Percentiles rank a stretch among this genome's conserved stretches.
Conservation (phyloP, 2,797 vertebrate genomes). For the Onychomys arenicola region DNA sequence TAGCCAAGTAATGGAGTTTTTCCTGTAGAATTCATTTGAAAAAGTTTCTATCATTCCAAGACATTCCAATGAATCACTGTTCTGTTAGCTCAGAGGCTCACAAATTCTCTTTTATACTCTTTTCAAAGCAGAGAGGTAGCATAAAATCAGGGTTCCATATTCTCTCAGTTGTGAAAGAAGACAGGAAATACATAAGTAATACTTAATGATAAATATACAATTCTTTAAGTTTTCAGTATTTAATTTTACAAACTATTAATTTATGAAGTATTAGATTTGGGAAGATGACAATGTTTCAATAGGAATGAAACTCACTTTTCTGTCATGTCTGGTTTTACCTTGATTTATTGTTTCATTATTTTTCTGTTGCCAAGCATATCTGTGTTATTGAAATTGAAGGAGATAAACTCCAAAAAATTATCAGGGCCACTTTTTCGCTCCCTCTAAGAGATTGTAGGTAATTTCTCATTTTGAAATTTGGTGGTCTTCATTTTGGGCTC, state of each 20-base stretch:
- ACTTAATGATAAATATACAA: constrained; percentile 11
- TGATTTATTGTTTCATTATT: constrained; percentile 62
- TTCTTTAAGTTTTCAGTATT: background rate
- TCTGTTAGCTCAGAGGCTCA: background rate
- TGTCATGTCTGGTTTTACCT: background rate
- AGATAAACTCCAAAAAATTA: background rate
- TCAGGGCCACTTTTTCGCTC: background rate
- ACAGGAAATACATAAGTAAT: background rate
- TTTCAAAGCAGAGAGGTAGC: background rate
- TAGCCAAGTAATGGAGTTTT: background rate
- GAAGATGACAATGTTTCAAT: background rate
- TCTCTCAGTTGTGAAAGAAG: background rate
- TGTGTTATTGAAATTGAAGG: background rate
- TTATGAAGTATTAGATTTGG: background rate
- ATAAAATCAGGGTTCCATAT: background rate
- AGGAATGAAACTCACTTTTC: background rate
- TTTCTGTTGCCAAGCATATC: constrained; percentile 25
- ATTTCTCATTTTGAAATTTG: background rate
- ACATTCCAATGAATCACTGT: background rate
- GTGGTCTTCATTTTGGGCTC: background rate
- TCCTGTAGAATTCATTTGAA: constrained; percentile 6
- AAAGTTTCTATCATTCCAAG: background rate
- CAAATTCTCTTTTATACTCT: background rate
- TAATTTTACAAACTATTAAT: constrained; percentile 9
- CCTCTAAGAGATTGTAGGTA: background rate